These are phyloP conservation scores for Lindbergichthys nudifrons DNA, from an alignment of 2,797 vertebrate genomes.

Conservation along the genomic window DNA sequence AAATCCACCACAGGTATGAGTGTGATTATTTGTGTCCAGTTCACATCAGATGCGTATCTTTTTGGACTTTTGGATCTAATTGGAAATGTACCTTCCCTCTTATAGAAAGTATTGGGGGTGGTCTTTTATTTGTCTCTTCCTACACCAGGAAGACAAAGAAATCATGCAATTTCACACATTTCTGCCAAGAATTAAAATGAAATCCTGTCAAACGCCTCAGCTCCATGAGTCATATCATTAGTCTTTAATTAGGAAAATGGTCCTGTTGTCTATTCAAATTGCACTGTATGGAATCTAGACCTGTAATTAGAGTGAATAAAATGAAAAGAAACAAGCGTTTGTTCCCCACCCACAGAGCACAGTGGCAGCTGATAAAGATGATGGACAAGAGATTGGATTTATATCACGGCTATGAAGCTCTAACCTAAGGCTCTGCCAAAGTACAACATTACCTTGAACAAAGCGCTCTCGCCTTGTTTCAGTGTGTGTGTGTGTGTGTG, in stretches of 20 bases:
- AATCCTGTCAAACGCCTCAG: background rate
- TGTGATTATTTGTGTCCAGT: background rate
- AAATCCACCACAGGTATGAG: background rate
- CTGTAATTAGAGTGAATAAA: background rate
- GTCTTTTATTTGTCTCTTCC: background rate
- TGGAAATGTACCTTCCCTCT: background rate
- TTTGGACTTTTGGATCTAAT: background rate
- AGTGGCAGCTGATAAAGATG: slow-evolving; percentile 13
- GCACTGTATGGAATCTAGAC: background rate
- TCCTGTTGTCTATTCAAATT: background rate
- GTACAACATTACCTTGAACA: slow-evolving; percentile 8
- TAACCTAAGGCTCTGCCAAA: background rate
- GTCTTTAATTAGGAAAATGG: too few relatives aligned
- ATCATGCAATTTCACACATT: background rate
- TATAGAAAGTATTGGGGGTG: too few relatives aligned
- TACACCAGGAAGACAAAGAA: background rate
- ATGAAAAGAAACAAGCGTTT: background rate
- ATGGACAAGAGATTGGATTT: slow-evolving; percentile 18
- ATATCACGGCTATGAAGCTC: slow-evolving; percentile 1
- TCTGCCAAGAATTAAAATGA: background rate
- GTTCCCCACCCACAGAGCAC: background rate
- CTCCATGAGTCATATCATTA: too few relatives aligned
- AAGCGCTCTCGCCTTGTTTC: slow-evolving; percentile 14
- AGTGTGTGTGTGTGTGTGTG: background rate
- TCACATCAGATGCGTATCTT: background rate